These are phyloP conservation scores for Anhinga rufa DNA, from an alignment of 2,113 vertebrate species.

Conservation along the genomic window DNA sequence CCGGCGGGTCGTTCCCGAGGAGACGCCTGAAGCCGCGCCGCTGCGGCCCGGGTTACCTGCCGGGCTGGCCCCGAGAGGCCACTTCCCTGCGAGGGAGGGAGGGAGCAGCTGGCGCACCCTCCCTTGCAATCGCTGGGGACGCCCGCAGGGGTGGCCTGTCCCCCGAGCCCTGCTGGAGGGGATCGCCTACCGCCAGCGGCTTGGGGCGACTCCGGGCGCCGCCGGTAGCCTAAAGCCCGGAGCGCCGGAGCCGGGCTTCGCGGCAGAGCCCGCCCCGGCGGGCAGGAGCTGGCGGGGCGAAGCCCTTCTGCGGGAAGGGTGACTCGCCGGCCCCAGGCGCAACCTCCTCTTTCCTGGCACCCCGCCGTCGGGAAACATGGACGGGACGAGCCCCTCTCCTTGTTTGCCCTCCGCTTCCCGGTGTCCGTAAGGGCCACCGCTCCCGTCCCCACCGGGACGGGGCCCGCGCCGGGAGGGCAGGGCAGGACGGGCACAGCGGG, in stretches of 20 bases:
- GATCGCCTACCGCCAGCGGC: not conserved
- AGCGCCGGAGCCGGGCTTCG: not conserved
- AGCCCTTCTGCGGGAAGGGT: not conserved
- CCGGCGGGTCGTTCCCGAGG: not conserved
- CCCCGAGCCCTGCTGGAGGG: not conserved
- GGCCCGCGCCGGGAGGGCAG: not conserved
- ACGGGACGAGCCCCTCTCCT: not conserved
- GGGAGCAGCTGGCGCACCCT: not conserved
- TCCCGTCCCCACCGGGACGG: not conserved
- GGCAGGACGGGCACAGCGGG: not conserved
- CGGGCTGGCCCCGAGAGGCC: not conserved
- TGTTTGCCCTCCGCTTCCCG: not conserved
- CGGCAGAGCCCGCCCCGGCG: not conserved
- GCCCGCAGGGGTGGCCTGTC: not conserved
- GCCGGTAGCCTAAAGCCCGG: not conserved
- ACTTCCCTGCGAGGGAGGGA: not conserved
- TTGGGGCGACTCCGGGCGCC: not conserved
- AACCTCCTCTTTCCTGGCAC: not conserved
- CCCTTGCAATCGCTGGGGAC: not conserved
- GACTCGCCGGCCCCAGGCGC: not conserved
- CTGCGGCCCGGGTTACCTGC: not conserved
- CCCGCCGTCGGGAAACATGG: fast-evolving
- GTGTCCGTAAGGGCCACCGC: not conserved
- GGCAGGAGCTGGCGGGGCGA: not conserved
- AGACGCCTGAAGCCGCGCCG: fast-evolving